A percentile compares a stretch with the other conserved stretches of the same genome.
Conservation (phyloP, 1,140 invertebrate genomes). For the Nebria ingens region DNA sequence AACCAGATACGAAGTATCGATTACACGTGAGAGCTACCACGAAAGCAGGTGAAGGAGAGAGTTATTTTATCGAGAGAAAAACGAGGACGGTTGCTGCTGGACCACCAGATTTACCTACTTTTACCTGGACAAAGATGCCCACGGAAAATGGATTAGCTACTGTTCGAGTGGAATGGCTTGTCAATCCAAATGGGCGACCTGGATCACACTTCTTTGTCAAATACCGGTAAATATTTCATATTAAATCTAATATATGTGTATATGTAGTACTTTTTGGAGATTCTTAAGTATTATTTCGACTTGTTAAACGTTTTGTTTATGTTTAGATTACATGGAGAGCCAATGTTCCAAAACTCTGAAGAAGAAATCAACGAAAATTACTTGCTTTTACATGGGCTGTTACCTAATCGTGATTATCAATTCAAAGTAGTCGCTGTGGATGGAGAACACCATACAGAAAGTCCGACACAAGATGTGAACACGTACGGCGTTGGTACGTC, state of each 20-base stretch:
- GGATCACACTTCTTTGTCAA: constrained; percentile 83
- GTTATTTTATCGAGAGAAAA: constrained; percentile 68
- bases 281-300: neutral
- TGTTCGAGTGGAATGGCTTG: constrained; percentile 72
- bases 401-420: constrained; percentile 78
- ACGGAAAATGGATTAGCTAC: constrained; percentile 64
- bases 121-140: constrained; percentile 55
- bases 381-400: constrained; percentile 64
- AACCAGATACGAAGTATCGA: constrained; percentile 80
- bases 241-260: neutral
- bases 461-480: constrained; percentile 64
- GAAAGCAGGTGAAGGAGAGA: constrained; percentile 69
- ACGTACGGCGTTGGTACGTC: constrained; percentile 51
- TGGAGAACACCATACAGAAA: constrained; percentile 63
- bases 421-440: constrained; percentile 88
- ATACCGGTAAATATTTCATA: constrained; percentile 43
- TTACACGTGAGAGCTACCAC: constrained; percentile 77
- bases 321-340: constrained; percentile 53
- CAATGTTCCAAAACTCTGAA: constrained; percentile 46
- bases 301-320: constrained; percentile 14
- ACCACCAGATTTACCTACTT: constrained; percentile 64
- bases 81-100: constrained; percentile 50
- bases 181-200: constrained; percentile 60
- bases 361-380: constrained; percentile 63
- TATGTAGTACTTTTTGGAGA: neutral